Base-by-base conservation (phyloP, 2,113 vertebrate genomes). In the Shinisaurus crocodilurus region DNA sequence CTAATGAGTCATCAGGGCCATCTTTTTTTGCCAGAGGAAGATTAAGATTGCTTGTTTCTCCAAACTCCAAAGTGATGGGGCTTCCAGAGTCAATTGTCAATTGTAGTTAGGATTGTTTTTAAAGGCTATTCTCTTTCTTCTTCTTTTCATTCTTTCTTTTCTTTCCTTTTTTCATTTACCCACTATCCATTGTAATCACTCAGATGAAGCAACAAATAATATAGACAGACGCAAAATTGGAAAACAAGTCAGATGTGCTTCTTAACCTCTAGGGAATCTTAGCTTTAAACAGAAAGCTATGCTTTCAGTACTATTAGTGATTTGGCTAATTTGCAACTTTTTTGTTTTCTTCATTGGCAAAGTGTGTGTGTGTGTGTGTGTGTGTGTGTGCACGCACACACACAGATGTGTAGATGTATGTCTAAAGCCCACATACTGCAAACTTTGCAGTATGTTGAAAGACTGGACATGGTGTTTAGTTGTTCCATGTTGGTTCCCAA, bases 371-470 rank as follows among this genome's bases (percentile, higher is more conserved):
- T 40, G 18, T 81, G 27, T 27, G 4, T 10, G 18, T 84, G 82
- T 18, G 18, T 84, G 54, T 40, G 29, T 10, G 63, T 37, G 25
- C 10, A 82, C 10, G 23, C 60, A 63, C 45, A n/a, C n/a, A n/a
- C n/a, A n/a, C n/a, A n/a, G n/a, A n/a, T n/a, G n/a, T n/a, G n/a
- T n/a, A n/a, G n/a, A 83, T 29, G 16, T 43, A 29, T 37, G 1
- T 43, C 43, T 84, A 32, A 65, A 34, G 25, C 20, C 34, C 7
- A 70, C 70, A 63, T 88, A 57, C 7, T 79, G 63, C 81, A 85
- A 84, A n/a, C n/a, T n/a, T n/a, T n/a, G n/a, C n/a, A n/a, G n/a
- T 12, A 72, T 79, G n/a, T 25, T 88, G 65, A 88, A 91, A 45
- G 82, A 83, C 48, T 27, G 6, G 32, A 25, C 3, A 1, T 43